phyloP scores from a whole-genome alignment of 2,888 invertebrate genomes.

The Nemapogon koenigi region DNA sequence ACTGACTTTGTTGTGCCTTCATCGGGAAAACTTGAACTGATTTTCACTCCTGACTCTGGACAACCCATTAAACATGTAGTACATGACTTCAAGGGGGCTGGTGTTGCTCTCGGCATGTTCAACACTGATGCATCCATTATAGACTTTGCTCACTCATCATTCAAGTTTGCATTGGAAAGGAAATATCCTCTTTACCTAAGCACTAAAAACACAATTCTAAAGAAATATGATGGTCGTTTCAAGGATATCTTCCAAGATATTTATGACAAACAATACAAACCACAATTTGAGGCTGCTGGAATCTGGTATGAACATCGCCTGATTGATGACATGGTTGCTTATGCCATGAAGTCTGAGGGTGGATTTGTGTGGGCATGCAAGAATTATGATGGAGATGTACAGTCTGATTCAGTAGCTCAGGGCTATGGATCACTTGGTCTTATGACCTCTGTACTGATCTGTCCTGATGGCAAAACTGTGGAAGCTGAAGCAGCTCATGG shows the following conservation, averaged over 20 bases:
- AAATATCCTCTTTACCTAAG: slow-evolving; percentile 91
- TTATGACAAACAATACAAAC: slow-evolving; percentile 88
- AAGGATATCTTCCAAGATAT: slow-evolving; percentile 97
- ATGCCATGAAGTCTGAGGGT: slow-evolving; percentile 96
- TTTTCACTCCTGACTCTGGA: slow-evolving; percentile 75
- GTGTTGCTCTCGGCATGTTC: slow-evolving; percentile 94
- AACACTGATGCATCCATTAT: slow-evolving; percentile 95
- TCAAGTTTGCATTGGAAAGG: slow-evolving; percentile 86
- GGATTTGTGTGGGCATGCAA: slow-evolving; percentile 99
- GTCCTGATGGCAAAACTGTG: slow-evolving; percentile 97
- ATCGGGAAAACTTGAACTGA: slow-evolving; percentile 85
- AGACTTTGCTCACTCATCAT: slow-evolving; percentile 94
- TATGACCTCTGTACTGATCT: slow-evolving; percentile 97
- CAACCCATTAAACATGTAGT: slow-evolving; percentile 76
- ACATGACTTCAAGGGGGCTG: slow-evolving; percentile 85
- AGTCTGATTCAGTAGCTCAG: slow-evolving; percentile 97
- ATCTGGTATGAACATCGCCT: slow-evolving; percentile 99
- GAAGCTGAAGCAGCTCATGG: slow-evolving; percentile 99
- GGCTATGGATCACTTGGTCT: slow-evolving; percentile 95
- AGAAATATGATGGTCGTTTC: slow-evolving; percentile 95
- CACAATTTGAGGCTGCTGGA: slow-evolving; percentile 80
- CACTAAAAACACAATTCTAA: slow-evolving; percentile 96
- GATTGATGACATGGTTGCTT: slow-evolving; percentile 99
- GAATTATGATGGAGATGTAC: slow-evolving; percentile 99
- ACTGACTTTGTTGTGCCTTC: slow-evolving; percentile 96